Evolutionary conservation across 2,113 vertebrate genomes (phyloP), one percentile per base, ranked within the genome.

Genomic region (Alosa alosa): DNA sequence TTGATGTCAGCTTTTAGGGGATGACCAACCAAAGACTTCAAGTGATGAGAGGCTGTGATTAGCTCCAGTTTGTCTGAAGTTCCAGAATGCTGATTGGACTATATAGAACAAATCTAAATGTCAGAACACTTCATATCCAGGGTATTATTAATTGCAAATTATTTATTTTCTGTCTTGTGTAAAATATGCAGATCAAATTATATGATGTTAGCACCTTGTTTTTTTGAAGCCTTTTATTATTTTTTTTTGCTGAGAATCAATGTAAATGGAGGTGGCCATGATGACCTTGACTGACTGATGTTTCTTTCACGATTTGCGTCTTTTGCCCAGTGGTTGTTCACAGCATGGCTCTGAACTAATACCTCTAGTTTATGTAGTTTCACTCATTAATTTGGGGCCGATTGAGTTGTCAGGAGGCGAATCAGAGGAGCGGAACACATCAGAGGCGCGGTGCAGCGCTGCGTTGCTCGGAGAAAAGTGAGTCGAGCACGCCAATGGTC

Each of bases 401-500:
- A 91, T 87, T 86, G 87, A 91, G 89, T 84, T 52, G 83, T 94
- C 89, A 89, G 84, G 47, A 64, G 41, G 83, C 83, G 45, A 0
- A 7, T 10, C 82, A 81, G 88, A 82, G 86, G 88, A 89, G 87
- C 49, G 20, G 17, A 0, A 41, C 75, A 11, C 84, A 57, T 81
- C 83, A n/a, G 22, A 72, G 44, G 45, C 50, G 20, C 86, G 44
- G 36, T 39, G 11, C 87, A 87, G 85, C 83, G 41, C 86, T 17
- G 39, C 45, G n/a, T 81, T 1, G 57, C 72, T 20, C 20, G 64
- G 18, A 81, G 81, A 84, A 81, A 88, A 85, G 83, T 78, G 68
- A 84, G 83, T 81, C 11, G 0, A 89, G 85, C 84, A 81, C 85
- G 85, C 46, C 13, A 87, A 81, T 84, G 86, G 83, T 83, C 83